Conservation (phyloP, 2,113 vertebrate species). For the Cyanoderma ruficeps region DNA sequence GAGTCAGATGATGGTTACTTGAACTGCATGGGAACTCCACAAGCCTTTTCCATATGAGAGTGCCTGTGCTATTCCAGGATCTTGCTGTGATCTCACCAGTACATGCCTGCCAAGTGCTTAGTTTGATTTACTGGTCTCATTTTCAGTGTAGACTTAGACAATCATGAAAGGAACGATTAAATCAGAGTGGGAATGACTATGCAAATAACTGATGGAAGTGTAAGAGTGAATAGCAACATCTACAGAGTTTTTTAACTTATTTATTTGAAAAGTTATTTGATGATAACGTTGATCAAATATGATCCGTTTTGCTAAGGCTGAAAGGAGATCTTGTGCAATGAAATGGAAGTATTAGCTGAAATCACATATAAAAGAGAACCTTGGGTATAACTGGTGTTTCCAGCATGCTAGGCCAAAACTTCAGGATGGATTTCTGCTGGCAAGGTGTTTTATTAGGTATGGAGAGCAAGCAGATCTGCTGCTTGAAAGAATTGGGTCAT, state of each 20-base stretch:
- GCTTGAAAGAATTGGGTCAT: not conserved
- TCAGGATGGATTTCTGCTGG: not conserved
- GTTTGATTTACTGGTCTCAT: constrained; percentile 42
- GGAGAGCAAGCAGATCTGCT: not conserved
- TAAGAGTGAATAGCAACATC: not conserved
- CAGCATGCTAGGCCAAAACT: not conserved
- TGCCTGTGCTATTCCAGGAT: constrained; percentile 16
- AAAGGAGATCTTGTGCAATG: not conserved
- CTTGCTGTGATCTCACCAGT: constrained; percentile 22
- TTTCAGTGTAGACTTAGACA: not conserved
- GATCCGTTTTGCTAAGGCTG: not conserved
- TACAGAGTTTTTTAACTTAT: not conserved
- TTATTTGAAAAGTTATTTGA: not conserved
- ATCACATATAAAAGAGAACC: not conserved
- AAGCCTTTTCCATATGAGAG: not conserved
- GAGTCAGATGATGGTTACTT: constrained; percentile 32
- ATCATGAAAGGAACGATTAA: constrained; percentile 9
- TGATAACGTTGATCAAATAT: not conserved
- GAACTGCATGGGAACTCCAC: not conserved
- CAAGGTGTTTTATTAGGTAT: not conserved
- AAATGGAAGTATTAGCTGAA: not conserved
- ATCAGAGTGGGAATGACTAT: constrained; percentile 18
- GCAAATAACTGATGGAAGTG: not conserved
- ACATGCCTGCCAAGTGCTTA: not conserved
- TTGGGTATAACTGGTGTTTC: not conserved